Percentiles rank a stretch among this genome's conserved stretches.
phyloP scores from a whole-genome alignment of 1,140 invertebrate species.

The Pachyrhynchus sulphureomaculatus region DNA sequence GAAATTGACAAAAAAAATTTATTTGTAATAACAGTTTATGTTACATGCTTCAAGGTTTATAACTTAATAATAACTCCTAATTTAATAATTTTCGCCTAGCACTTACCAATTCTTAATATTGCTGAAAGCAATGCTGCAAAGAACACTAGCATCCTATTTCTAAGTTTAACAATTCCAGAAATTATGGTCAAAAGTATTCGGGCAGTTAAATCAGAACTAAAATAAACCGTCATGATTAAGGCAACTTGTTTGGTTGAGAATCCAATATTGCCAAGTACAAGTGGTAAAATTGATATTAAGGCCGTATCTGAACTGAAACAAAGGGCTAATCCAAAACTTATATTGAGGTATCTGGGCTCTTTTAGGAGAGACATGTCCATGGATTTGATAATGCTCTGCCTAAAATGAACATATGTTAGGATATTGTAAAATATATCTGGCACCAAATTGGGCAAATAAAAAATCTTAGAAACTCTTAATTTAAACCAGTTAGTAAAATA shows the following conservation, averaged over 20 bases:
- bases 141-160: conserved; percentile 39
- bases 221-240: conserved; percentile 38
- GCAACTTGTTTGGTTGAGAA: conserved; percentile 32
- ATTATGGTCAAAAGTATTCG: conserved; percentile 36
- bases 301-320: conserved; percentile 38
- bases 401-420: conserved; percentile 3
- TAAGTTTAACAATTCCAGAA: conserved; percentile 31
- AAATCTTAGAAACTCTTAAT: too few species aligned
- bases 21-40: too few species aligned
- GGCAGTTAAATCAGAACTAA: conserved; percentile 36
- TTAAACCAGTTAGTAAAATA: too few species aligned
- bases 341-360: conserved; percentile 40
- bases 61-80: too few species aligned
- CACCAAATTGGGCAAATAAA: too few species aligned
- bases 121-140: conserved; percentile 36
- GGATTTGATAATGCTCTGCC: not conserved
- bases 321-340: conserved; percentile 39
- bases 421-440: not conserved
- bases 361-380: conserved; percentile 42
- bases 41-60: too few species aligned
- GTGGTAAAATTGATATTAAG: conserved; percentile 40
- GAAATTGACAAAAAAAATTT: too few species aligned
- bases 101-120: conserved; percentile 40
- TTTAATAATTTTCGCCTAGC: too few species aligned
- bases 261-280: conserved; percentile 36